Conservation (phyloP, 2,113 vertebrate species). For the Chrysemys picta region DNA sequence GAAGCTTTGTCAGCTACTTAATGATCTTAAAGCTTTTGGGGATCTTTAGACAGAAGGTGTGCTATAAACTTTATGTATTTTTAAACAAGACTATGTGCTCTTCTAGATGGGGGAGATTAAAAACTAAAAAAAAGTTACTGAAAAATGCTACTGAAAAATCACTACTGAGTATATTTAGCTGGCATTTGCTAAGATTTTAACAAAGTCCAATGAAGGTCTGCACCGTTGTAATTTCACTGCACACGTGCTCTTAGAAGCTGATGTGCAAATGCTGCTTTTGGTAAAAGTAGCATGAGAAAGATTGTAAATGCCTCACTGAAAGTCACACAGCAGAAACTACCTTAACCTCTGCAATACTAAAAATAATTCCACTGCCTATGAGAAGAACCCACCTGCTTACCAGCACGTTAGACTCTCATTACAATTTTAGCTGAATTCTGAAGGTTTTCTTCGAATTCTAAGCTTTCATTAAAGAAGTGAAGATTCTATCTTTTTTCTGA, state of each 20-base stretch:
- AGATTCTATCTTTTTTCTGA: not conserved
- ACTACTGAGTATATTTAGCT: not conserved
- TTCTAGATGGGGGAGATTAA: not conserved
- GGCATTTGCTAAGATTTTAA: not conserved
- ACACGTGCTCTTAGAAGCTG: not conserved
- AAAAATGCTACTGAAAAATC: not conserved
- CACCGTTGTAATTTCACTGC: not conserved
- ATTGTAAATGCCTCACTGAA: rapidly evolving
- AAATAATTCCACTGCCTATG: not conserved
- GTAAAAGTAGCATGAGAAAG: not conserved
- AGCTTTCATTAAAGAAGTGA: not conserved
- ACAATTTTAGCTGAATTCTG: not conserved
- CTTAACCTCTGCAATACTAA: not conserved
- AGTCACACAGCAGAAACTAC: not conserved
- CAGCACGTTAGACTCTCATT: not conserved
- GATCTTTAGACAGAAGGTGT: not conserved
- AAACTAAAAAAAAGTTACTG: not conserved
- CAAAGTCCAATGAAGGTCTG: not conserved
- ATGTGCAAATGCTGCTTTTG: not conserved
- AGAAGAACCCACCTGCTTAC: not conserved
- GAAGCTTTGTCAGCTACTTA: not conserved
- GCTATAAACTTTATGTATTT: not conserved
- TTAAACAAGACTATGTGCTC: not conserved
- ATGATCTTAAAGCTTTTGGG: not conserved
- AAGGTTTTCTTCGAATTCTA: not conserved